Percentiles rank a stretch among this genome's conserved stretches.
These are phyloP conservation scores for Dallia pectoralis DNA, from an alignment of 2,797 vertebrate species.

Conservation along the genomic window DNA sequence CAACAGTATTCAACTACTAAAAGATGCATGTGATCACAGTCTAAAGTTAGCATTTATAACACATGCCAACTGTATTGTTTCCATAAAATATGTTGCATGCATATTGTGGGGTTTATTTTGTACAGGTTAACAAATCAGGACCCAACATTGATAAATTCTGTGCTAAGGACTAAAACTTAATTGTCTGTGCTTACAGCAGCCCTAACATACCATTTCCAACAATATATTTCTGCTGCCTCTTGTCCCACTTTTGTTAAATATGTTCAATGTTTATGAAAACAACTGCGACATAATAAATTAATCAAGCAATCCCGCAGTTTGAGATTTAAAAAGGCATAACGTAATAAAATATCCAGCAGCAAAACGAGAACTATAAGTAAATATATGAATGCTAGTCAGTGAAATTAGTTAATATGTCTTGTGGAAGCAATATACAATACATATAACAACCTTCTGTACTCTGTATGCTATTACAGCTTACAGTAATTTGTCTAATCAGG, in stretches of 20 bases:
- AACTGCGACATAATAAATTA: neutral
- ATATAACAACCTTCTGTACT: neutral
- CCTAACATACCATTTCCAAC: neutral
- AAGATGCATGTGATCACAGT: no score
- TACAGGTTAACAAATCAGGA: no score
- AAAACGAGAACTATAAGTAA: neutral
- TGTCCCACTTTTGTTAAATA: neutral
- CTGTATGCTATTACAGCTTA: constrained; percentile 10
- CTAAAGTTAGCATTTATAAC: no score
- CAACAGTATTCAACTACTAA: no score
- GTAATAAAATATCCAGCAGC: neutral
- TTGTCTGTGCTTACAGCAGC: neutral
- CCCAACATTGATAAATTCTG: neutral
- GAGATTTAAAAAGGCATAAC: neutral
- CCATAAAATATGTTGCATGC: no score
- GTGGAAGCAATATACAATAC: constrained; percentile 1
- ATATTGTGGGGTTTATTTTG: no score
- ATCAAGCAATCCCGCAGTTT: neutral
- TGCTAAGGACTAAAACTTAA: no score
- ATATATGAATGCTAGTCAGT: neutral
- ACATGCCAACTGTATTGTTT: no score
- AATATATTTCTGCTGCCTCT: neutral
- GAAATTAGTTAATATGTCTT: neutral
- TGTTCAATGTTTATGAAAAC: neutral
- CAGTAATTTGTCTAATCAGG: constrained; percentile 22